phyloP scores from a whole-genome alignment of 2,888 invertebrate genomes.

The Cephus runcator region DNA sequence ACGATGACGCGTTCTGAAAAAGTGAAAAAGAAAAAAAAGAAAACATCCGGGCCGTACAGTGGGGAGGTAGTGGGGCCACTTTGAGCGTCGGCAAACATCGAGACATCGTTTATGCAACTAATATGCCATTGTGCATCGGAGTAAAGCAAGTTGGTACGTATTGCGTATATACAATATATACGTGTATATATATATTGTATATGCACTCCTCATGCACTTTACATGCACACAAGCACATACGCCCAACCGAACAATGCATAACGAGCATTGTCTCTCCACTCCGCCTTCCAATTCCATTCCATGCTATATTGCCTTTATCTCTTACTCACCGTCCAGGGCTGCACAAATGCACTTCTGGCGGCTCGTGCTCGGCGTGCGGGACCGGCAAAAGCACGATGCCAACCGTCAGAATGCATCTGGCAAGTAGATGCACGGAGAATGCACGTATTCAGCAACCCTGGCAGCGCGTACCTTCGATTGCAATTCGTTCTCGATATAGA shows the following conservation, averaged over 20 bases:
- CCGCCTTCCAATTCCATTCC: conserved; percentile 54
- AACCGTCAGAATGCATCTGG: background rate
- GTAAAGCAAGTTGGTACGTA: background rate
- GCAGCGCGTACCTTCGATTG: conserved; percentile 40
- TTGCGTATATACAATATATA: background rate
- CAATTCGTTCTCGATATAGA: conserved; percentile 29
- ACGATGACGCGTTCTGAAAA: background rate
- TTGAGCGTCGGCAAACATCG: background rate
- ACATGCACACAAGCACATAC: conserved; percentile 14
- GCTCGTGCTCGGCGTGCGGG: background rate
- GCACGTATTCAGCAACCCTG: background rate
- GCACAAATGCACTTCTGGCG: conserved; percentile 13
- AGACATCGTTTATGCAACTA: conserved; percentile 20
- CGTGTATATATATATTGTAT: background rate
- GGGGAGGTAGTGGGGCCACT: background rate
- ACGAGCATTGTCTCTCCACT: conserved; percentile 58
- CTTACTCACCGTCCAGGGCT: conserved; percentile 31
- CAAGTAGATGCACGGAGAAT: conserved; percentile 9
- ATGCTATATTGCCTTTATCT: conserved; percentile 51
- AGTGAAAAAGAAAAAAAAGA: background rate
- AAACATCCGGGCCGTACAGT: background rate
- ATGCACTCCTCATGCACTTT: background rate
- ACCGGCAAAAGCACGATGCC: background rate
- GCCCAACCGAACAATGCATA: conserved; percentile 52
- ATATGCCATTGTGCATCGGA: conserved; percentile 30